Percentiles rank a stretch among this genome's conserved stretches.
phyloP scores from a whole-genome alignment of 2,113 vertebrate species.

The Gallinago paraguaiae region DNA sequence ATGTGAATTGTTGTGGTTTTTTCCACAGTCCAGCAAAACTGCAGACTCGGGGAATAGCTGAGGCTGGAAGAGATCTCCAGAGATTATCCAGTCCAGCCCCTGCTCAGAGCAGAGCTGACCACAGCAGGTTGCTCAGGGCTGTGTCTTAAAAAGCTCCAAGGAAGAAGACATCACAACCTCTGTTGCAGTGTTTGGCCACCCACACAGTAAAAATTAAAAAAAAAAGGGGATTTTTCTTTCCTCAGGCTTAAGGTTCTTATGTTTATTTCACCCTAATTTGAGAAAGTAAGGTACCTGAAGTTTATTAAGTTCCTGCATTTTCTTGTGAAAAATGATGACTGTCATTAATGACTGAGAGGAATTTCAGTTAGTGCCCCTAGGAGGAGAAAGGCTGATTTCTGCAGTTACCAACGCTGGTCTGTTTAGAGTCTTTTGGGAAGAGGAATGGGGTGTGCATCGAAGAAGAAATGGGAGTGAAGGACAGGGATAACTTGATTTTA shows the following conservation, averaged over 20 bases:
- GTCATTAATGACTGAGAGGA: background rate
- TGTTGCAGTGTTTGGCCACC: background rate
- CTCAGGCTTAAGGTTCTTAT: background rate
- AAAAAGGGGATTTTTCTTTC: background rate
- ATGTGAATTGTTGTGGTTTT: background rate
- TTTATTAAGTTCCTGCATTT: background rate
- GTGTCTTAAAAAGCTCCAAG: background rate
- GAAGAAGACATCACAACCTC: background rate
- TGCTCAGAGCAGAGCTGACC: background rate
- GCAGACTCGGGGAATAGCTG: background rate
- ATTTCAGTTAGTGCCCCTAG: background rate
- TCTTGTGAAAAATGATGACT: background rate
- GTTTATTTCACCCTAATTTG: background rate
- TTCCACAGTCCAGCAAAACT: background rate
- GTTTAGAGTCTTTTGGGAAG: background rate
- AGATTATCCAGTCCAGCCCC: background rate
- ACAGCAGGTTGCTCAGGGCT: background rate
- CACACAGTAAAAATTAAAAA: too few species aligned
- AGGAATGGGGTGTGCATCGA: fast-evolving
- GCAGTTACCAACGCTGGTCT: background rate
- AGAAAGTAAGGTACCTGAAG: background rate
- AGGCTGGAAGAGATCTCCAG: background rate
- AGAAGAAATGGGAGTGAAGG: background rate
- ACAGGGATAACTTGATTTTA: background rate
- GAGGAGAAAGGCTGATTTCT: background rate